phyloP scores from a whole-genome alignment of 2,888 invertebrate genomes.

The Uropetala carovei region DNA sequence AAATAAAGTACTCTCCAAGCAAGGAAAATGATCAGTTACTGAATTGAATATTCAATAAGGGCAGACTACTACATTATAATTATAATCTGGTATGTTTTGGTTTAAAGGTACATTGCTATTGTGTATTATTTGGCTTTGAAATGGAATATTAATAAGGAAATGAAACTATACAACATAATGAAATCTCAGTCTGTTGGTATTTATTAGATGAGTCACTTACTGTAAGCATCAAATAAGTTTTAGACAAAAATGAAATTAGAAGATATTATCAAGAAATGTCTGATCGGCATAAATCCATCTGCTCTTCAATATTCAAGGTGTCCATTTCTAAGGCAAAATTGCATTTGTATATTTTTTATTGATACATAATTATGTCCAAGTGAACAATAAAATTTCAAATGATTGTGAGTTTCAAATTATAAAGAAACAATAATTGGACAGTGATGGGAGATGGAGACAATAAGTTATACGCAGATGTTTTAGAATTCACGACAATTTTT shows the following conservation, averaged over 20 bases:
- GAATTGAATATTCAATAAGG: background rate
- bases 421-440: conserved; percentile 56
- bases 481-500: conserved; percentile 47
- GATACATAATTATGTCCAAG: conserved; percentile 54
- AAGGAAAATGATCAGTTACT: background rate
- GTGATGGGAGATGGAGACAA: conserved; percentile 46
- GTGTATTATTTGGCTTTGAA: too few species aligned
- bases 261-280: too few species aligned
- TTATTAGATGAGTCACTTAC: too few species aligned
- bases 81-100: too few species aligned
- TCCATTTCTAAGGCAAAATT: conserved; percentile 54
- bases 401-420: conserved; percentile 57
- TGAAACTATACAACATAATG: too few species aligned
- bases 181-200: too few species aligned
- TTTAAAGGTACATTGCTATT: too few species aligned
- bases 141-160: too few species aligned
- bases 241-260: too few species aligned
- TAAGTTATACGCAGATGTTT: conserved; percentile 39
- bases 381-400: conserved; percentile 46
- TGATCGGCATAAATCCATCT: too few species aligned
- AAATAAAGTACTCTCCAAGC: background rate
- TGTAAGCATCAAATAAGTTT: too few species aligned
- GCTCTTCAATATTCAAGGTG: background rate
- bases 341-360: conserved; percentile 48
- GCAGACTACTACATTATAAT: too few species aligned